Evolutionary conservation across 2,888 invertebrate genomes (phyloP), one percentile per base, ranked within the genome.

Genomic region (Arrhopalites spinosus): DNA sequence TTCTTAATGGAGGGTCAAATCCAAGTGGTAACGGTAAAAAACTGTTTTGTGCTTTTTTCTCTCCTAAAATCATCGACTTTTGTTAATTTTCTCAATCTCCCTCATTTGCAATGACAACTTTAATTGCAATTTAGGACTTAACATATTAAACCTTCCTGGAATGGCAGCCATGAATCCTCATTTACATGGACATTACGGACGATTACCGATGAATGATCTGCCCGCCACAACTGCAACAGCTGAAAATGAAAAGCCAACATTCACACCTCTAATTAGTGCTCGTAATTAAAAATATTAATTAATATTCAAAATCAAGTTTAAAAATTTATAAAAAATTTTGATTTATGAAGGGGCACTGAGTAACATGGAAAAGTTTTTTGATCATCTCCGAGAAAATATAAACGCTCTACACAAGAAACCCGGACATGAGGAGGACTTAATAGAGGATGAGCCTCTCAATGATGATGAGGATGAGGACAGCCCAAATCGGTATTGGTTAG

Each of bases 361-460:
- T 50, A 75, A 78, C 43, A 76, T 78, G 76, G 76, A 73, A 43
- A 69, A 73, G 56, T 78, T 78, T 36, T 78, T 78, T 53, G 69
- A 78, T 15, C 78, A 78, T 30, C 30, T 78, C 25, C 61, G 71
- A 23, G 78, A 78, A 17, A 78, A 78, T 43, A 53, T 78, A 17
- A 70, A 78, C 30, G 78, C 78, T 29, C 27, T 78, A 15, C 72
- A 75, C 7, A 68, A 66, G 20, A 75, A 78, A 13, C 25, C 29
- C 25, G 69, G 45, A 23, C 68, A 45, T 45, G 59, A 29, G 25
- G 13, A 36, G n/a, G 72, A 61, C 20, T 25, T 23, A 63, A 23
- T 20, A 17, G 56, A 30, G 27, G 71, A 61, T 61, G 61, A 17
- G 23, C 11, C 23, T n/a, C 17, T 43, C 23, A 5, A 2, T 2